Evolutionary conservation across 2,888 invertebrate species (phyloP).

Genomic region (Oscheius myriophilus): DNA sequence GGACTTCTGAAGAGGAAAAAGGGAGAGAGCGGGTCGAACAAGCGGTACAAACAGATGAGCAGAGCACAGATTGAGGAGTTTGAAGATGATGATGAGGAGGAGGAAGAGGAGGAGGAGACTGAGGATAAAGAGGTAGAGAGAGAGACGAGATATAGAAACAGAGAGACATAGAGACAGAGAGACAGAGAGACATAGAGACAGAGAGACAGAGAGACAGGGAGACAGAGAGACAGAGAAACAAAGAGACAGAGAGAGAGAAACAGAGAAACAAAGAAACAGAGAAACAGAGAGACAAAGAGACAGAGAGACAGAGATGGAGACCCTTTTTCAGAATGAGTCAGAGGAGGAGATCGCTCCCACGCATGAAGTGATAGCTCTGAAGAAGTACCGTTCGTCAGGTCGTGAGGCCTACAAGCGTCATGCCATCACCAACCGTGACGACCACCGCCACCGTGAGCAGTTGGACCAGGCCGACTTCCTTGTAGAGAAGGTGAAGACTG

Average conservation of each 20-base stretch:
- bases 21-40: constrained; percentile 13
- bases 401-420: constrained; percentile 60
- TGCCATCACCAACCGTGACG: constrained; percentile 64
- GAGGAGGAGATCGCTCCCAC: constrained; percentile 8
- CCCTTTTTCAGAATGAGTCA: not conserved
- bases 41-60: constrained; percentile 10
- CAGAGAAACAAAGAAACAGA: constrained; percentile 8
- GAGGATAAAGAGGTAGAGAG: constrained; percentile 22
- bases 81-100: constrained; percentile 34
- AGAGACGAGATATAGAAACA: not conserved
- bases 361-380: constrained; percentile 32
- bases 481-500: constrained; percentile 62
- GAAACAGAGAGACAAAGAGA: constrained; percentile 16
- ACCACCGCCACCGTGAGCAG: constrained; percentile 57
- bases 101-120: constrained; percentile 30
- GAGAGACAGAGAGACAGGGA: constrained; percentile 16
- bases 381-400: constrained; percentile 39
- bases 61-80: constrained; percentile 35
- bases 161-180: too few species aligned
- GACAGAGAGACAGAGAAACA: not conserved
- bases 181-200: not conserved
- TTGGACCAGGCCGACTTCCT: constrained; percentile 64
- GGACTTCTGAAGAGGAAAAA: constrained; percentile 32
- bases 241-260: constrained; percentile 14
- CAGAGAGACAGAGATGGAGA: not conserved